Conservation (phyloP, 2,113 vertebrate species). For the Fregata magnificens region DNA sequence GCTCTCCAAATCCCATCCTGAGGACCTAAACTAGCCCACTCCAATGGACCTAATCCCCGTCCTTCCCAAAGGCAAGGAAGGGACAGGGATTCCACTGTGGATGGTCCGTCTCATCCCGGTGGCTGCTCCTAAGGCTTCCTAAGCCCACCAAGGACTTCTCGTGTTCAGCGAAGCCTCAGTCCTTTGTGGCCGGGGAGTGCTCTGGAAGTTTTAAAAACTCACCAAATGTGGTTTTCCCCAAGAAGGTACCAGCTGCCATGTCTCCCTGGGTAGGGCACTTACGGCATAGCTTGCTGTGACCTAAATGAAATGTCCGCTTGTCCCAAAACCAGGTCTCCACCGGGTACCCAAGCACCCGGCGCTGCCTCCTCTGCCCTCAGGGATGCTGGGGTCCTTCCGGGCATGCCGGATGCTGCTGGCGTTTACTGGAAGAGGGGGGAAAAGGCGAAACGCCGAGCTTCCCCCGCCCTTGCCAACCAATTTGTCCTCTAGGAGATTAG, state of each 20-base stretch:
- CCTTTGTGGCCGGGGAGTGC: fast-evolving
- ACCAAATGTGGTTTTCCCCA: neutral
- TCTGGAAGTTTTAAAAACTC: neutral
- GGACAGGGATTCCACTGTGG: neutral
- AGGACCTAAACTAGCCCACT: neutral
- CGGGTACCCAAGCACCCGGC: neutral
- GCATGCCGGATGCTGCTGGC: neutral
- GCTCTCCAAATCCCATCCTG: neutral
- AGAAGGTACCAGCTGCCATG: fast-evolving
- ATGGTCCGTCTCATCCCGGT: neutral
- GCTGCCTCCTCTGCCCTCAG: fast-evolving
- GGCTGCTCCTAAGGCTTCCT: neutral
- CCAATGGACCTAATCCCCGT: neutral
- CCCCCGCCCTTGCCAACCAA: fast-evolving
- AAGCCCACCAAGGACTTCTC: neutral
- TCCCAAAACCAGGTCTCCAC: neutral
- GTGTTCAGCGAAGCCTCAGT: neutral
- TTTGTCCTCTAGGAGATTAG: slow-evolving; percentile 47
- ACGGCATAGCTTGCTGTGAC: neutral
- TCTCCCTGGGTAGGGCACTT: neutral
- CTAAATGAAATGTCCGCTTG: neutral
- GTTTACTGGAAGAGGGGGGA: neutral
- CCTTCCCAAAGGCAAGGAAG: neutral
- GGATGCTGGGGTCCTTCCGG: neutral
- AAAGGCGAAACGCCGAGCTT: neutral